Base-by-base conservation (phyloP, 2,888 invertebrate genomes). In the Thumatha senex region DNA sequence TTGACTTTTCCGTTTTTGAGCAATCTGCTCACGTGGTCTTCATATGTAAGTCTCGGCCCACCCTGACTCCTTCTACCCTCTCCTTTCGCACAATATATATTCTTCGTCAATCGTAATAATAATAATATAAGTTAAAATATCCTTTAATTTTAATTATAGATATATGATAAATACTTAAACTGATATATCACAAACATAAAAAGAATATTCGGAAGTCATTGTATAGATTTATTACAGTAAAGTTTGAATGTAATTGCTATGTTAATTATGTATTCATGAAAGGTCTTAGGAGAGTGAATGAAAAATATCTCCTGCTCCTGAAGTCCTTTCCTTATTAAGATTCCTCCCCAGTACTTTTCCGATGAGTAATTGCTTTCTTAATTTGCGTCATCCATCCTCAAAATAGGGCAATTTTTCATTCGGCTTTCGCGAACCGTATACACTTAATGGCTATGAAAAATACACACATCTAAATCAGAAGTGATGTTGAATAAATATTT, bases 301-400 rank as follows among this genome's bases (percentile, higher is more conserved):
- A 88, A 86, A 88, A 87, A 89, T 87, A 80, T 78, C 82, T 82
- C 77, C 73, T 65, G 63, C 76, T 67, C 44, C 33, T 79, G 80
- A 80, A 81, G 79, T 83, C 76, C 81, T 80, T 66, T 34, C 85
- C 89, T 86, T 88, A 92, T 92, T 91, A 90, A 83, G 86, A 91
- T 91, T 88, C 89, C 84, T 75, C 86, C 88, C 88, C 81, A 80
- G 89, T 84, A 76, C 82, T 78, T 84, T 80, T 78, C 78, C 83
- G 89, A 91, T 92, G 92, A 92, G 90, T 89, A 89, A 92, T 92
- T 91, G 89, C 90, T 87, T 86, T 86, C 91, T 92, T 92, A 92
- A 92, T 92, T 92, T 84, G 77, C 83, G 86, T 85, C 92, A 92
- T 92, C 87, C 87, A 91, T 92, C 88, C 86, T 87, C 84, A 84